Evolutionary conservation across 1,140 invertebrate species (phyloP), one percentile per base, ranked within the genome.

Genomic region (Caligus rogercresseyi): DNA sequence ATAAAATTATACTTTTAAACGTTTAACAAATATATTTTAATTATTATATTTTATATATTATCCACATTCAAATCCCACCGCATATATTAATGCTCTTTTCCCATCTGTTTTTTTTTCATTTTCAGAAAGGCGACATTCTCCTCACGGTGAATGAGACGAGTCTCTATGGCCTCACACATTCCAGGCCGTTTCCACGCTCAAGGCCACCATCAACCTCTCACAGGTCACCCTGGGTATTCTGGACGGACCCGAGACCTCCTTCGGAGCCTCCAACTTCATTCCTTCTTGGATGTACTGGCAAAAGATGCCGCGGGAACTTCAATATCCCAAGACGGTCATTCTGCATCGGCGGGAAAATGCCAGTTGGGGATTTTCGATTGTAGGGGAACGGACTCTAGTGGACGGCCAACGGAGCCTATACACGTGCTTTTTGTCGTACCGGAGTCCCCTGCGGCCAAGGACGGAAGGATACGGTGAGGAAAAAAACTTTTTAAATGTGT

Each of bases 231-330:
- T 78, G 53, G 73, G 73, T 57, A 67, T 76, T 52, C 67, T 77
- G 14, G 74, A 69, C 23, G 75, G 75, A 14, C 71, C 75, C 19
- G 77, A 78, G 67, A 76, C 74, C 14, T 70, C 67, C 54, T 67
- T 69, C 43, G 73, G 73, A 15, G 69, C 69, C 25, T 68, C 67
- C 19, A 76, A 76, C 67, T 78, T 78, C 66, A 72, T 72, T 7
- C 77, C 77, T 14, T 74, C 73, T 24, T 78, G 77, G 77, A 68
- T 77, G 54, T 78, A 74, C 67, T 78, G 77, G 77, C 75, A 77
- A 55, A 70, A 72, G 54, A 66, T 78, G 65, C 76, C 77, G 18
- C 71, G 70, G 71, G 75, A 68, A n/a, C 76, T 76, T 65, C 74
- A 77, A 54, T 68, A 73, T 31, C 67, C 74, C 11, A 76, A 75